Base-by-base conservation (phyloP, 2,113 vertebrate genomes). In the Rhodinocichla rosea region DNA sequence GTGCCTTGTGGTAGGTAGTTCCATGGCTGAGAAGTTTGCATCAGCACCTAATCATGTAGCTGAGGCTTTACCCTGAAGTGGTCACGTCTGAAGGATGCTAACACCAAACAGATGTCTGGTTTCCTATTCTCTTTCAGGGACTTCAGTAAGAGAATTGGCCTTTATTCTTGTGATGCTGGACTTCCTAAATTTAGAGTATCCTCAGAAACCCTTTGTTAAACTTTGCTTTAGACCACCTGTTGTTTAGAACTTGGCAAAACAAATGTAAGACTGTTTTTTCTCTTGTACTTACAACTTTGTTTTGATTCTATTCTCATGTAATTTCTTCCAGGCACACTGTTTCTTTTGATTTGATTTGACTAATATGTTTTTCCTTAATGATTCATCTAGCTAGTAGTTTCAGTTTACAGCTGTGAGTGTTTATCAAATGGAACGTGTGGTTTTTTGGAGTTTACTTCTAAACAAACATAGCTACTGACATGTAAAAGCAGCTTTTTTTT, bases 291-390 rank as follows among this genome's bases (percentile, higher is more conserved):
- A 45, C 55, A 85, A 92, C 73, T 95, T 95, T 95, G 96, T 97
- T 96, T 97, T 92, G 68, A 60, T 88, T 96, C 55, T 88, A 80
- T 90, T 97, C 79, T 96, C 77, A 32, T 94, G 87, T 64, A 76
- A 90, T 81, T 98, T 97, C 97, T 96, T 97, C 67, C 75, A 95
- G 75, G 59, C 59, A 90, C 19, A 35, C 62, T 56, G 60, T 83
- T 96, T 97, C 94, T 87, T 96, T 92, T 92, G 57, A 88, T 94
- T 95, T 94, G 57, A 10, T 67, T 93, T 94, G 68, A 90, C 71
- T 95, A 63, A 86, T 77, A 40, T 0, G 1, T 37, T 93, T 77
- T 93, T 95, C 76, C 71, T 77, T 88, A 70, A 93, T 87, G 78
- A 88, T 57, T 94, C 21, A 3, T 88, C 33, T 55, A 63, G 53